Evolutionary conservation across 2,888 invertebrate species (phyloP).

Genomic region (Deroplatys truncata): DNA sequence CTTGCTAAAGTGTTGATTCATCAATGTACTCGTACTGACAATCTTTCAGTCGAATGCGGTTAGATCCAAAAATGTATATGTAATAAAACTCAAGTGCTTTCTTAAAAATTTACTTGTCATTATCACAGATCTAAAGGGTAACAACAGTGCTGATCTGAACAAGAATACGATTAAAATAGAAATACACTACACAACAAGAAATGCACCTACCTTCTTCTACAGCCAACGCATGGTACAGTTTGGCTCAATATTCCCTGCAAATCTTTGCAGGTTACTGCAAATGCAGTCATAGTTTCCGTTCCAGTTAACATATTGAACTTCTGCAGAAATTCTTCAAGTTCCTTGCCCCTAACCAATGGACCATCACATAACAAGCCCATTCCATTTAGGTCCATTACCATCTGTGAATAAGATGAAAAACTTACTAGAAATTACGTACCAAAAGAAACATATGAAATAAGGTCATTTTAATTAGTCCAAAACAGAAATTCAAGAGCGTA

Average conservation of each 20-base stretch:
- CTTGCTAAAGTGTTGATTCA: no score
- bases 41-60: no score
- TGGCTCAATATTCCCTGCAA: slow-evolving; percentile 82
- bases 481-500: slow-evolving; percentile 52
- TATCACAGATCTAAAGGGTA: no score
- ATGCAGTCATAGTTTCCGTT: slow-evolving; percentile 72
- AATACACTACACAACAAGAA: no score
- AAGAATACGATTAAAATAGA: no score
- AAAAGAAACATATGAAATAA: neutral
- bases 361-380: slow-evolving; percentile 81
- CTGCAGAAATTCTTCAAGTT: slow-evolving; percentile 78
- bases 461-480: neutral
- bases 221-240: slow-evolving; percentile 91
- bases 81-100: no score
- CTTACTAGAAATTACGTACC: slow-evolving; percentile 41
- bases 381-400: slow-evolving; percentile 88
- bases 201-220: slow-evolving; percentile 71
- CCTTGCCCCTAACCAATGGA: slow-evolving; percentile 73
- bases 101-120: no score
- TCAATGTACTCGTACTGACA: no score
- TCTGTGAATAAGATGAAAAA: slow-evolving; percentile 52
- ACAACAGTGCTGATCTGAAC: no score
- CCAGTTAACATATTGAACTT: slow-evolving; percentile 74
- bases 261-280: slow-evolving; percentile 78
- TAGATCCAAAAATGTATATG: no score